Conservation (phyloP, 2,888 invertebrate genomes). For the Villa cingulata region DNA sequence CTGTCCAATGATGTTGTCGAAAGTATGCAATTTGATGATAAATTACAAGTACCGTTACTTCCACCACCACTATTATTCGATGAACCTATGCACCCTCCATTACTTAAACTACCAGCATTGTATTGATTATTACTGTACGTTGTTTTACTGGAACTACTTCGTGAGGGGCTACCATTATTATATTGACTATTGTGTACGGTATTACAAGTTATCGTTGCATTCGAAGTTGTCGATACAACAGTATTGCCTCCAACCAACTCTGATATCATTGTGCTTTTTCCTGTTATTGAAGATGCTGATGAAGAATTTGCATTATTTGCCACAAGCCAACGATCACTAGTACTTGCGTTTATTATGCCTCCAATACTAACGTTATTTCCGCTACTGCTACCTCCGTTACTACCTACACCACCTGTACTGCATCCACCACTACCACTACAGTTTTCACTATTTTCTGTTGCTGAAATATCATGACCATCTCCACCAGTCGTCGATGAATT, state of each 20-base stretch:
- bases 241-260: neutral
- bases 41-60: neutral
- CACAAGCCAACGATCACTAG: constrained; percentile 4
- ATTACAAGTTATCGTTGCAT: neutral
- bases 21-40: neutral
- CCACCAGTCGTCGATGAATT: constrained; percentile 5
- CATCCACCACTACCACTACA: constrained; percentile 19
- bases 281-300: constrained; percentile 3
- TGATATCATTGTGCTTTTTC: constrained; percentile 1
- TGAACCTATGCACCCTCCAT: constrained; percentile 5
- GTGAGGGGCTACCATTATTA: constrained; percentile 9
- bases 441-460: constrained; percentile 12
- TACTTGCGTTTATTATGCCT: constrained; percentile 12
- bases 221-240: neutral
- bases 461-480: neutral
- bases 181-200: constrained; percentile 2
- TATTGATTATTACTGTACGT: constrained; percentile 9
- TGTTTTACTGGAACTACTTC: constrained; percentile 16
- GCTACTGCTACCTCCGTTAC: constrained; percentile 6
- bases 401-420: constrained; percentile 9
- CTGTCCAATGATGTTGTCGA: neutral
- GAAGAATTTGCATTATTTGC: neutral
- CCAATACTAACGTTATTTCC: constrained; percentile 13
- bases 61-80: neutral
- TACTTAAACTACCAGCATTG: constrained; percentile 9